Conservation (phyloP, 37 sponge, comb jelly and placozoan genomes). For the Petrosia ficiformis region DNA sequence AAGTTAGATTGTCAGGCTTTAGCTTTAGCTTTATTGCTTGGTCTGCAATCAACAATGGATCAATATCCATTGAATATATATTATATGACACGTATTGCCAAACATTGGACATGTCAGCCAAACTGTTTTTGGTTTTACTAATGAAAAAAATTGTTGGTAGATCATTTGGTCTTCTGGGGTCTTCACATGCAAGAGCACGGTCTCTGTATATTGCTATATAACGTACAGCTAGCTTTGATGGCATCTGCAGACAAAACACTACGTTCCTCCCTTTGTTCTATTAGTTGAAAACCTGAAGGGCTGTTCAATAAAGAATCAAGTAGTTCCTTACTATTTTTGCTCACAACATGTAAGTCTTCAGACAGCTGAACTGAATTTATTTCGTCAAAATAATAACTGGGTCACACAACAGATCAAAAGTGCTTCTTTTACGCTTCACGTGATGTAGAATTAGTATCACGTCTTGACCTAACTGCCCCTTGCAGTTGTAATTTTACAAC, state of each 20-base stretch:
- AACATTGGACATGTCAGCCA: constrained; percentile 15
- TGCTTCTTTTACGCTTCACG: too few species aligned
- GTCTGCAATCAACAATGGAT: constrained; percentile 1
- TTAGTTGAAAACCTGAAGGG: constrained; percentile 1
- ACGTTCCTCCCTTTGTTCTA: not conserved
- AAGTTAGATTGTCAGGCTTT: constrained; percentile 9
- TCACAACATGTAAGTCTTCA: not conserved
- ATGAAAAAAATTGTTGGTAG: constrained; percentile 15
- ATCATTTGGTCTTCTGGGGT: not conserved
- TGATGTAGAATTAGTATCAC: too few species aligned
- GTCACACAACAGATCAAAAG: too few species aligned
- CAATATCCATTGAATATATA: constrained; percentile 28
- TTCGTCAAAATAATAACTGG: too few species aligned
- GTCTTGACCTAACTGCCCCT: too few species aligned
- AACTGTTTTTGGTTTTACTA: constrained; percentile 10
- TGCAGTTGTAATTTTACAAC: too few species aligned
- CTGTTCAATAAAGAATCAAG: not conserved
- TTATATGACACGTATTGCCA: not conserved
- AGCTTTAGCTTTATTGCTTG: not conserved
- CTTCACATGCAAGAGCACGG: not conserved
- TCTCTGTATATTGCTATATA: constrained; percentile 8
- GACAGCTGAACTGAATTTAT: too few species aligned
- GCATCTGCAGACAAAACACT: not conserved
- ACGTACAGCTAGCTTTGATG: not conserved
- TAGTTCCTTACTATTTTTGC: not conserved